A percentile compares a stretch with the other conserved stretches of the same genome.
phyloP scores from a whole-genome alignment of 37 sponge, comb jelly and placozoan genomes.

The Theonella swinhoei region DNA sequence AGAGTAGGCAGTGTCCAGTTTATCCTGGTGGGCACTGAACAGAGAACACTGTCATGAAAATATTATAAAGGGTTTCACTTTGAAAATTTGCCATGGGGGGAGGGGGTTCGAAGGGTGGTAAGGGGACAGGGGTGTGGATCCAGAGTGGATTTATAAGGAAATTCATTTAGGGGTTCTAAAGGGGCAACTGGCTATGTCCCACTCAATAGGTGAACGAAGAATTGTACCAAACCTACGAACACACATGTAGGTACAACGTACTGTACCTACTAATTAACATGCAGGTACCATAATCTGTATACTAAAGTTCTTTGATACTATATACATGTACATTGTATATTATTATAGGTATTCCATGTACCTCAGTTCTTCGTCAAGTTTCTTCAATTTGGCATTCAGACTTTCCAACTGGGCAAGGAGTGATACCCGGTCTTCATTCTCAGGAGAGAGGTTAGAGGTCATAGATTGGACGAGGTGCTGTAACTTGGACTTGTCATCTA shows the following conservation, averaged over 20 bases:
- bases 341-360: not conserved
- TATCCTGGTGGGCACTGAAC: conserved; percentile 13
- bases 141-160: too few species aligned
- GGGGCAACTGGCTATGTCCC: too few species aligned
- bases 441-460: conserved; percentile 25
- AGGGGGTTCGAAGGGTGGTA: too few species aligned
- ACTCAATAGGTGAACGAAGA: too few species aligned
- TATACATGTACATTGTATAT: not conserved
- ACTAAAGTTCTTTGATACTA: not conserved
- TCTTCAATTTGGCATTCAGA: conserved; percentile 22
- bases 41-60: too few species aligned
- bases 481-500: conserved; percentile 27
- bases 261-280: too few species aligned
- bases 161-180: not conserved
- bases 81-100: too few species aligned
- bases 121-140: too few species aligned
- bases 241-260: too few species aligned
- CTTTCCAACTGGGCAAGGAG: conserved; percentile 38
- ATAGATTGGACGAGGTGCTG: conserved; percentile 16
- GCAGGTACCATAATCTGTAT: not conserved
- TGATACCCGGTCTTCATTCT: conserved; percentile 8
- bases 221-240: too few species aligned
- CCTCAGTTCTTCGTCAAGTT: conserved; percentile 19
- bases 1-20: conserved; percentile 22
- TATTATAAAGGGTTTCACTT: too few species aligned